Percentiles rank a stretch among this genome's conserved stretches.
Conservation (phyloP, 2,888 invertebrate species). For the Aphidoletes aphidimyza region DNA sequence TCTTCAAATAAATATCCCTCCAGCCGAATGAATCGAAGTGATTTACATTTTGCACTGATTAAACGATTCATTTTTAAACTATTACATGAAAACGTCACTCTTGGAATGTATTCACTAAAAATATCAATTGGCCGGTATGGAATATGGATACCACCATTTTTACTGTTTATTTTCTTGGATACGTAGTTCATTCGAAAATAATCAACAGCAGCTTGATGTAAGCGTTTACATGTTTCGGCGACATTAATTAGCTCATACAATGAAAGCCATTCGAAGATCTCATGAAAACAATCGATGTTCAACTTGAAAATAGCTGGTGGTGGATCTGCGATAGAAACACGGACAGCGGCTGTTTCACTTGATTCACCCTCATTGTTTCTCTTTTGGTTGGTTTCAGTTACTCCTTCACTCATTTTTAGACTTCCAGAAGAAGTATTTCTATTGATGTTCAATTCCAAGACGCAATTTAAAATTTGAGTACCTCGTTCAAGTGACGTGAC, state of each 20-base stretch:
- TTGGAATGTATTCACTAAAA: background rate
- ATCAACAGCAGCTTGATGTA: background rate
- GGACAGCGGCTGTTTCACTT: no score
- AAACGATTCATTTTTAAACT: background rate
- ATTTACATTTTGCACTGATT: background rate
- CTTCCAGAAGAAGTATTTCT: no score
- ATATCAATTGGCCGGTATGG: background rate
- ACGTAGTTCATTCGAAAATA: background rate
- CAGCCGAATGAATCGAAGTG: background rate
- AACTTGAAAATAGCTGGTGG: background rate
- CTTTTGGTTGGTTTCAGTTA: no score
- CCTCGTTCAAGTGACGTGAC: no score
- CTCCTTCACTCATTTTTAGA: no score
- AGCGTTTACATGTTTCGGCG: background rate
- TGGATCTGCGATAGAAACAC: no score
- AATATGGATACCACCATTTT: no score
- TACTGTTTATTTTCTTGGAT: background rate
- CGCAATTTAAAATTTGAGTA: no score
- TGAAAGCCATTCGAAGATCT: background rate
- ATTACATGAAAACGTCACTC: background rate
- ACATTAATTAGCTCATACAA: background rate
- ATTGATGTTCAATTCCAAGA: no score
- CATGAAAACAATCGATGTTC: conserved; percentile 10
- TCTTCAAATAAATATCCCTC: background rate
- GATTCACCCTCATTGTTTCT: no score